Base-by-base conservation (phyloP, 2,797 vertebrate species). In the Melanotaenia parkinsoni region DNA sequence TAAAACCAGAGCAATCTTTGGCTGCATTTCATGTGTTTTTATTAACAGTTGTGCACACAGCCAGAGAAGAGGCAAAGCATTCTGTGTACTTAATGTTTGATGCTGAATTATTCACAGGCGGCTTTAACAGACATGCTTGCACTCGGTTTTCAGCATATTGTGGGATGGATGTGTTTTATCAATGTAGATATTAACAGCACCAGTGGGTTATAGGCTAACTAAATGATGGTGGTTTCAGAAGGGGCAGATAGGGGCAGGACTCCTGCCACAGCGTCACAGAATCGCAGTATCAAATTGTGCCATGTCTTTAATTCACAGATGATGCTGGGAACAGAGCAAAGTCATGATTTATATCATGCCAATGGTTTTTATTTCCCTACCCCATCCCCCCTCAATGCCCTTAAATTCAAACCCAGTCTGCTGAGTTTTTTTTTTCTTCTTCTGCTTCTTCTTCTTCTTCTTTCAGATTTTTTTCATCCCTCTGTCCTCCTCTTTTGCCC, bases 21-120 rank as follows among this genome's bases (percentile, higher is more conserved):
- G 69, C 68, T 70, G 58, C n/a, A 1, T 69, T 67, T 76, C 51
- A 58, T 53, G 57, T 81, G 63, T 83, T 76, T 87, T 70, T 72
- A 47, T 63, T 79, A 77, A 81, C 76, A 83, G 66, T 71, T 75
- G 59, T 81, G 51, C 47, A 30, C 38, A 72, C 65, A 67, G 76
- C 30, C 58, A 65, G 62, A 73, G 75, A 30, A 68, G 70, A 72
- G 38, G 61, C 59, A 57, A 67, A 81, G 35, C 45, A 10, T 70
- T 81, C 69, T 70, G 73, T 79, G 70, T 62, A 6, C 77, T 77
- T 78, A 70, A 69, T n/a, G 37, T 89, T 80, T 71, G n/a, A 76
- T 73, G 35, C 71, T 88, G 75, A 87, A 85, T 89, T 77, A 85
- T 89, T 90, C 79, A 88, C 58, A 33, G 60, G 63, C 50, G 67